Percentiles rank a stretch among this genome's conserved stretches.
Evolutionary conservation across 2,113 vertebrate species (phyloP).

Genomic region (Pseudorectes ferrugineus): DNA sequence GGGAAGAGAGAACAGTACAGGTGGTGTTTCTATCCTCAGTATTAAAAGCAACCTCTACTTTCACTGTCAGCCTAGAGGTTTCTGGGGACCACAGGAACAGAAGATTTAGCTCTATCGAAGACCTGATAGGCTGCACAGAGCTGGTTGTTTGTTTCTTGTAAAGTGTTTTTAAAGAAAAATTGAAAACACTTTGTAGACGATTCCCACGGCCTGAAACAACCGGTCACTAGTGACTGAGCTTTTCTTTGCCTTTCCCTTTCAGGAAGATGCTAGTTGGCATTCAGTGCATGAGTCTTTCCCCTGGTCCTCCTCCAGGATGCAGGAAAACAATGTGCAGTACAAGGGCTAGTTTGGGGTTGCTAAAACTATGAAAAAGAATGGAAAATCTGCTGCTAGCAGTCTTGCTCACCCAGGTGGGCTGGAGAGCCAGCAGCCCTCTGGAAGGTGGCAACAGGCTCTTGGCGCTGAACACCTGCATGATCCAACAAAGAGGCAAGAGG

Average conservation of each 20-base stretch:
- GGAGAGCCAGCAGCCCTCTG: constrained; percentile 66
- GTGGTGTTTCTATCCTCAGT: neutral
- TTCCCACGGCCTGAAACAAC: neutral
- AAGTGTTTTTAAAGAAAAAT: neutral
- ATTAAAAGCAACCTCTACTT: neutral
- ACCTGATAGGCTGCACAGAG: neutral
- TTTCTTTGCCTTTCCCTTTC: neutral
- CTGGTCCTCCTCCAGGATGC: neutral
- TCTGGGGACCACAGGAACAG: neutral
- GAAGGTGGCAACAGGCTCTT: constrained; percentile 61
- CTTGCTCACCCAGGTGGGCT: constrained; percentile 69
- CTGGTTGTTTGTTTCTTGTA: neutral
- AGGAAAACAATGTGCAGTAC: neutral
- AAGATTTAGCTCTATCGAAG: accelerated
- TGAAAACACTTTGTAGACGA: neutral
- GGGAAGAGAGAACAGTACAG: neutral
- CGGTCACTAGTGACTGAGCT: neutral
- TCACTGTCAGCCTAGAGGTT: neutral
- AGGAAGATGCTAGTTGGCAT: neutral
- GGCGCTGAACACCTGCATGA: constrained; percentile 67
- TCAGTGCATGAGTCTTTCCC: neutral
- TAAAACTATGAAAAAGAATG: neutral
- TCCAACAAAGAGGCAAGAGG: neutral
- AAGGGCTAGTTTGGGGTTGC: neutral
- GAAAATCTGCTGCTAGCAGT: neutral